Evolutionary conservation across 2,888 invertebrate genomes (phyloP), one percentile per base, ranked within the genome.

Genomic region (Gryllus longicercus): DNA sequence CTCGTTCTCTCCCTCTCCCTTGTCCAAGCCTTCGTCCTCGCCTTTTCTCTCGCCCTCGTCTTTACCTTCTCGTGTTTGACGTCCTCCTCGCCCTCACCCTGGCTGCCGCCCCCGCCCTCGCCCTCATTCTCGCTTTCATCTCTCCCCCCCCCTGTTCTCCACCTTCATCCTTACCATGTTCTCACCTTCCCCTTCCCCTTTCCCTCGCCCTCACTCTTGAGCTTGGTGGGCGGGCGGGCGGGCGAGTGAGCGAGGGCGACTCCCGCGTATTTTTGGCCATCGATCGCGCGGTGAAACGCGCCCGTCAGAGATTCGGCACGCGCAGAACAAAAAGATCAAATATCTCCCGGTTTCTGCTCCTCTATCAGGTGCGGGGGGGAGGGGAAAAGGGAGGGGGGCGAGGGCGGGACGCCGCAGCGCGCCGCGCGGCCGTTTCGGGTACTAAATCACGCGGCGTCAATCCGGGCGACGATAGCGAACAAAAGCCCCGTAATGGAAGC

Each of bases 251-350:
- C 63, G 63, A n/a, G 63, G 63, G 63, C n/a, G 63, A 4, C n/a
- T 14, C 16, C 8, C 11, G 63, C 63, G 63, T 63, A 63, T 63
- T 63, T 63, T 63, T 63, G 63, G 63, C 63, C 63, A 63, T 63
- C 63, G 63, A 63, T 63, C 63, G 63, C 63, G 14, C 16, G 16
- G 63, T n/a, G n/a, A 63, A n/a, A n/a, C 63, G n/a, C 63, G 63
- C 63, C n/a, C 63, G 63, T 63, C 63, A n/a, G 63, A n/a, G 63
- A 63, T 63, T 63, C 63, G 63, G 63, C 63, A 63, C 63, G 63
- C 63, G 63, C 63, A 63, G 63, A 63, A 63, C 63, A 63, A 63
- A 63, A 63, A 63, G 63, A 63, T 63, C 63, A 63, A 63, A 63
- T 63, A 63, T 63, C 63, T 63, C 63, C 63, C 63, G 63, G 16